Conservation (phyloP, 2,113 vertebrate genomes). For the Cavia aperea region DNA sequence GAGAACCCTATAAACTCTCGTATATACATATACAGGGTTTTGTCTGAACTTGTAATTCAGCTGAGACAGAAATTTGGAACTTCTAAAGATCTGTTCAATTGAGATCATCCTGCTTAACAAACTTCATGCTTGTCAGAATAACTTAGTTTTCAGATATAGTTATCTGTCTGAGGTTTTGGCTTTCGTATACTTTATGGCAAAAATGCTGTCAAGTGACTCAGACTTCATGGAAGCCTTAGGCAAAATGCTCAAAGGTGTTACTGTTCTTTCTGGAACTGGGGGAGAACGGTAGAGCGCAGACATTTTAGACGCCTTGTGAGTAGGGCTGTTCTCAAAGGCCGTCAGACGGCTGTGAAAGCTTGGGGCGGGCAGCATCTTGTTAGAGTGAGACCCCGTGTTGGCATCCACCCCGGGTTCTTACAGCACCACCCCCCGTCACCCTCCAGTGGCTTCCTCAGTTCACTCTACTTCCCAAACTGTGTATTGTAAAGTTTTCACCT, state of each 20-base stretch:
- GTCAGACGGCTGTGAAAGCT: not conserved
- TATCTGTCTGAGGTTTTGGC: not conserved
- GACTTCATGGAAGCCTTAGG: not conserved
- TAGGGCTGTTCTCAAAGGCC: not conserved
- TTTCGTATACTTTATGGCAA: not conserved
- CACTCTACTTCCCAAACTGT: not conserved
- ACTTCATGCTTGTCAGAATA: not conserved
- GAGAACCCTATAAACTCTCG: not conserved
- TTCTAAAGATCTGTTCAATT: not conserved
- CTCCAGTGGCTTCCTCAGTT: not conserved
- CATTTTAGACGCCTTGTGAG: not conserved
- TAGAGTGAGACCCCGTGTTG: not conserved
- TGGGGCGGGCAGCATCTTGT: not conserved
- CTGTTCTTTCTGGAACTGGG: not conserved
- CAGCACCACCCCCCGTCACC: not conserved
- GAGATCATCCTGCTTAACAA: not conserved
- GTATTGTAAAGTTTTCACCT: conserved; percentile 17
- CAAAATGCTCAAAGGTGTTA: not conserved
- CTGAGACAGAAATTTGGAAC: not conserved
- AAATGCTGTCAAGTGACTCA: not conserved
- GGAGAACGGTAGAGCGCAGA: not conserved
- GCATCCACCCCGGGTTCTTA: not conserved
- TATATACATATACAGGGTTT: not conserved
- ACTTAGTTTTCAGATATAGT: not conserved
- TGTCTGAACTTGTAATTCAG: not conserved